Evolutionary conservation across 2,113 vertebrate genomes (phyloP), one percentile per base, ranked within the genome.

Genomic region (Carettochelys insculpta): DNA sequence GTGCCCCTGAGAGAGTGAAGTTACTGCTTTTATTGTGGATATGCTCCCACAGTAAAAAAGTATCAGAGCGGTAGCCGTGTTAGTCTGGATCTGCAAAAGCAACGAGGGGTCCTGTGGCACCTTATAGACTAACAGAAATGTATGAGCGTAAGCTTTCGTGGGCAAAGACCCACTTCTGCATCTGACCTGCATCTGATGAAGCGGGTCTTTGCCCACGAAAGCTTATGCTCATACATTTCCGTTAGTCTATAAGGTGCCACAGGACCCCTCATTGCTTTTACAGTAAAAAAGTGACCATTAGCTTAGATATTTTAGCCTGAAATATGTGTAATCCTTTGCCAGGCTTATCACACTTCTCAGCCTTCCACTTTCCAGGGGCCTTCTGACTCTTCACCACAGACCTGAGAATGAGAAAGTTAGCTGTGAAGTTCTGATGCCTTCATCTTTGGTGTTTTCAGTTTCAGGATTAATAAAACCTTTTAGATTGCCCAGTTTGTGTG

Each of bases 361-460:
- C 54, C 77, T 83, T 65, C 65, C 82, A 20, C 65, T 65, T 92
- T 88, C 88, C 80, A 45, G 2, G 1, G 45, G 54, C 61, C 31
- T 68, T 61, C 61, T 89, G 90, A 92, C 83, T 76, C 91, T 78
- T 86, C 83, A 38, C 22, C 20, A 1, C 22, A 51, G 27, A 22
- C 7, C 13, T 1, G 41, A 41, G 8, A 41, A 38, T 38, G 82
- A 53, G 25, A 89, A 48, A 85, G 29, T 47, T 5, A 45, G 22
- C 41, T 85, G 94, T 75, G 52, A 65, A 86, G 25, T 4, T 75
- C 5, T 85, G 82, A 19, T 38, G 86, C 82, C 85, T 84, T 90
- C 31, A 94, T 84, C 68, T n/a, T 68, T 65, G 88, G 77, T 34
- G 9, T 71, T 83, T 51, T 87, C 77, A 85, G 14, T 0, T 0